phyloP scores from a whole-genome alignment of 2,888 invertebrate species.

The Cotesia congregata region DNA sequence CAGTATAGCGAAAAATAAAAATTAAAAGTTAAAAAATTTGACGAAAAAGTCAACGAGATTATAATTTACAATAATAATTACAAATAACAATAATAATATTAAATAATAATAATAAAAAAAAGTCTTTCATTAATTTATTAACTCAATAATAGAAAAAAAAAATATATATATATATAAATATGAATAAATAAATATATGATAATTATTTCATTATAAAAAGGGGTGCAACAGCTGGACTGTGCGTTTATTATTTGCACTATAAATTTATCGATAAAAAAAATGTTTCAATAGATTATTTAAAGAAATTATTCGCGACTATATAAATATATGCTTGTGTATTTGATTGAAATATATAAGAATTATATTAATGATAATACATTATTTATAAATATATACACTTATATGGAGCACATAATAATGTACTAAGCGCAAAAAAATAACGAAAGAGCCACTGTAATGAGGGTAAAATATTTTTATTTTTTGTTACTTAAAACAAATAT shows the following conservation, averaged over 20 bases:
- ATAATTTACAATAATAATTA: neutral
- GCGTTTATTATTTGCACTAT: slow-evolving; percentile 24
- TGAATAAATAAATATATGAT: neutral
- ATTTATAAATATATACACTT: slow-evolving; percentile 42
- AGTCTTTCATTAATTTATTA: slow-evolving; percentile 66
- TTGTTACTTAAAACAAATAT: slow-evolving; percentile 54
- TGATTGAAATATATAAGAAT: slow-evolving; percentile 23
- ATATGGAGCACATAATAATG: slow-evolving; percentile 43
- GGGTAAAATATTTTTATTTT: slow-evolving; percentile 64
- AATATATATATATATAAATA: slow-evolving; percentile 1
- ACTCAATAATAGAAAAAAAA: slow-evolving; percentile 44
- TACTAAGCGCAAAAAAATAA: slow-evolving; percentile 42
- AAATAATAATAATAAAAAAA: slow-evolving; percentile 60
- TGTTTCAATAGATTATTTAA: neutral
- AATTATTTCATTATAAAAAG: slow-evolving; percentile 45
- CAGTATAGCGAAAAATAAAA: slow-evolving; percentile 1
- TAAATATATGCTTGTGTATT: slow-evolving; percentile 48
- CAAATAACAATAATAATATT: no score
- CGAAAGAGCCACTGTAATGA: slow-evolving; percentile 54
- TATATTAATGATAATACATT: neutral
- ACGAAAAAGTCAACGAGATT: slow-evolving; percentile 48
- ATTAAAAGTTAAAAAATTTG: slow-evolving; percentile 25
- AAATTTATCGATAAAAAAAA: slow-evolving; percentile 18
- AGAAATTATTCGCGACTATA: slow-evolving; percentile 2
- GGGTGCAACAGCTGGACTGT: slow-evolving; percentile 56